Percentiles rank a stretch among this genome's conserved stretches.
phyloP scores from a whole-genome alignment of 1,140 invertebrate species.

The Zaprionus tsacasi region DNA sequence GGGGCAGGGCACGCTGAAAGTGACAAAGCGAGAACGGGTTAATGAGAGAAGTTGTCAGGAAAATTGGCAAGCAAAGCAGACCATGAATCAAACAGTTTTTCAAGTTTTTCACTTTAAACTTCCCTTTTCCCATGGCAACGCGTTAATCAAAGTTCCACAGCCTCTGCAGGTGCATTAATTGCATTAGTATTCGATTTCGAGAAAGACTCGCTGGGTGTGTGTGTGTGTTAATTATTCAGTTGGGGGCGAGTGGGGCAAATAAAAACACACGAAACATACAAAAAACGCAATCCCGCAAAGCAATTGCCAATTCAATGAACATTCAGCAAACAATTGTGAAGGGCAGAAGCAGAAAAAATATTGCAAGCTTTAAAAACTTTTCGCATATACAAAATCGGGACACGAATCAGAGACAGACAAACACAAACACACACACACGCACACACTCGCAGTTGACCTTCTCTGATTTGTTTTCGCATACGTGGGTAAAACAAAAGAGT shows the following conservation, averaged over 20 bases:
- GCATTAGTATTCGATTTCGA: conserved; percentile 3
- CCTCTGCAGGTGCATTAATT: not conserved
- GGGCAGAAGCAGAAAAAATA: conserved; percentile 20
- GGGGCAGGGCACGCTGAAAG: not conserved
- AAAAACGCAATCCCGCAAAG: conserved; percentile 55
- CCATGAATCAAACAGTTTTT: not conserved
- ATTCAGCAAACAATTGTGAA: conserved; percentile 48
- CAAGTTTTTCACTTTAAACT: not conserved
- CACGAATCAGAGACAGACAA: conserved; percentile 10
- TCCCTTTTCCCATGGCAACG: not conserved
- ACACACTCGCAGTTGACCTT: conserved; percentile 14
- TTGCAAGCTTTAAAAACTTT: conserved; percentile 46
- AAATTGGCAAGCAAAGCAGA: conserved; percentile 4
- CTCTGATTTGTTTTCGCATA: conserved; percentile 55
- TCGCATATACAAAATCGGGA: conserved; percentile 17
- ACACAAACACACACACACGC: not conserved
- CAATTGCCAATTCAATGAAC: conserved; percentile 70
- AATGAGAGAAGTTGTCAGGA: not conserved
- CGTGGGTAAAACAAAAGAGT: conserved; percentile 48
- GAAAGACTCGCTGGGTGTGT: not conserved
- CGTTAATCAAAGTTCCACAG: not conserved
- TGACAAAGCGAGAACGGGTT: conserved; percentile 19
- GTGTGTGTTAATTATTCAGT: conserved; percentile 40
- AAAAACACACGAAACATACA: conserved; percentile 19
- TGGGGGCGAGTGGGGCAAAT: conserved; percentile 9